Evolutionary conservation across 2,797 vertebrate species (phyloP).

Genomic region (Chrysocyon brachyurus): DNA sequence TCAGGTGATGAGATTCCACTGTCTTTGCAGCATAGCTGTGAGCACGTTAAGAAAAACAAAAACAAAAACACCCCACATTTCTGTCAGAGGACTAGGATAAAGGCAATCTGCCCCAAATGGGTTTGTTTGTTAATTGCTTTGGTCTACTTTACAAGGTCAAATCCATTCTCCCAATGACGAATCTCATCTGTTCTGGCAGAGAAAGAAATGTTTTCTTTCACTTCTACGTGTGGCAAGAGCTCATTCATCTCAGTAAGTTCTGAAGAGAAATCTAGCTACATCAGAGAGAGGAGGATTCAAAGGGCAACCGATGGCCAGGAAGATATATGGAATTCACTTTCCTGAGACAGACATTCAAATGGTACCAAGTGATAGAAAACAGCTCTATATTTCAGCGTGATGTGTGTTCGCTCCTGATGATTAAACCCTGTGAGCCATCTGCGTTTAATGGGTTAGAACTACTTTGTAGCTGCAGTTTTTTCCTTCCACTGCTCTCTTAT

Average conservation of each 20-base stretch:
- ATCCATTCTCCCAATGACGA: constrained; percentile 97
- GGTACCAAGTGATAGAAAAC: constrained; percentile 93
- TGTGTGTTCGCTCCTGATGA: constrained; percentile 90
- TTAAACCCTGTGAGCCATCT: constrained; percentile 91
- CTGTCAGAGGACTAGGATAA: constrained; percentile 86
- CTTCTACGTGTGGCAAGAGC: constrained; percentile 92
- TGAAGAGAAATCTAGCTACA: constrained; percentile 90
- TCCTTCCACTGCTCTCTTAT: constrained; percentile 86
- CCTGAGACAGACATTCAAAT: constrained; percentile 91
- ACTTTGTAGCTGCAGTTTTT: constrained; percentile 89
- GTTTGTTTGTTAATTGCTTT: constrained; percentile 96
- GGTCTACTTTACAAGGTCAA: constrained; percentile 98
- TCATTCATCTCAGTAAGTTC: constrained; percentile 93
- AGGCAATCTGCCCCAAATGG: constrained; percentile 88
- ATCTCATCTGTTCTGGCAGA: constrained; percentile 95
- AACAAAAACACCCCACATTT: constrained; percentile 39
- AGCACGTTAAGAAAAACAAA: constrained; percentile 81
- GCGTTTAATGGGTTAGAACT: constrained; percentile 91
- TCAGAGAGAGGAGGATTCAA: constrained; percentile 91
- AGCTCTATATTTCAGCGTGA: constrained; percentile 91
- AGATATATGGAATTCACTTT: constrained; percentile 94
- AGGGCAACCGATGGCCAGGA: constrained; percentile 93
- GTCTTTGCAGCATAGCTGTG: constrained; percentile 87
- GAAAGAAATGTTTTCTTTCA: constrained; percentile 94
- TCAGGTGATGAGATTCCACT: constrained; percentile 82